Conservation (phyloP, 2,797 vertebrate species). For the Mormyrus proboscirostris region DNA sequence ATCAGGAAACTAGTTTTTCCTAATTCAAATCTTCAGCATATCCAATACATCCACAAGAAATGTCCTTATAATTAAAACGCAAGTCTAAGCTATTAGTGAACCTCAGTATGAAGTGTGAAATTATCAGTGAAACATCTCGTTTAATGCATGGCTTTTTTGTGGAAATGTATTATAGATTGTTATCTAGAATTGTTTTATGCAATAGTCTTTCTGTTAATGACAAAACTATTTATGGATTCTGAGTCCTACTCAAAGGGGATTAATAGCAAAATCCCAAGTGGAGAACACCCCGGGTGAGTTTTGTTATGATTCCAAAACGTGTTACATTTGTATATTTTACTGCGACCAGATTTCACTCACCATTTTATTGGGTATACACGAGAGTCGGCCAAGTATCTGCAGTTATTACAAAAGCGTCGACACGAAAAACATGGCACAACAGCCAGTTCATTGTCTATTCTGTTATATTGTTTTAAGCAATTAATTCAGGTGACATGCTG, state of each 20-base stretch:
- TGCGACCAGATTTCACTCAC: not conserved
- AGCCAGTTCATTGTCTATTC: not conserved
- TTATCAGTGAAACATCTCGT: not conserved
- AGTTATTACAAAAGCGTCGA: not conserved
- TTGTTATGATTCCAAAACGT: not conserved
- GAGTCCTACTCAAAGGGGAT: not conserved
- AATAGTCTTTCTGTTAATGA: not conserved
- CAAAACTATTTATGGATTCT: not conserved
- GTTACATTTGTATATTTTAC: not conserved
- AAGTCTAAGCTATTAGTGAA: not conserved
- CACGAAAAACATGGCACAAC: not conserved
- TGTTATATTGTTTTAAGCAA: not conserved
- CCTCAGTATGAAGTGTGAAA: not conserved
- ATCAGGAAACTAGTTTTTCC: not conserved
- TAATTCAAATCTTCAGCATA: not conserved
- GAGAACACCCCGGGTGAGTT: not conserved
- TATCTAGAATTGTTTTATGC: not conserved
- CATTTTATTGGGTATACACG: not conserved
- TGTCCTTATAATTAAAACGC: conserved; percentile 9
- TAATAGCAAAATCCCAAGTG: not conserved
- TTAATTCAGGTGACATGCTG: not conserved
- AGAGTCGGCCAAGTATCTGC: not conserved
- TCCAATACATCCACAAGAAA: not conserved
- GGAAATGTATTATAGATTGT: not conserved
- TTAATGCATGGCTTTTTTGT: not conserved